A percentile compares a stretch with the other conserved stretches of the same genome.
phyloP scores from a whole-genome alignment of 2,797 vertebrate genomes.

The Lophius americanus region DNA sequence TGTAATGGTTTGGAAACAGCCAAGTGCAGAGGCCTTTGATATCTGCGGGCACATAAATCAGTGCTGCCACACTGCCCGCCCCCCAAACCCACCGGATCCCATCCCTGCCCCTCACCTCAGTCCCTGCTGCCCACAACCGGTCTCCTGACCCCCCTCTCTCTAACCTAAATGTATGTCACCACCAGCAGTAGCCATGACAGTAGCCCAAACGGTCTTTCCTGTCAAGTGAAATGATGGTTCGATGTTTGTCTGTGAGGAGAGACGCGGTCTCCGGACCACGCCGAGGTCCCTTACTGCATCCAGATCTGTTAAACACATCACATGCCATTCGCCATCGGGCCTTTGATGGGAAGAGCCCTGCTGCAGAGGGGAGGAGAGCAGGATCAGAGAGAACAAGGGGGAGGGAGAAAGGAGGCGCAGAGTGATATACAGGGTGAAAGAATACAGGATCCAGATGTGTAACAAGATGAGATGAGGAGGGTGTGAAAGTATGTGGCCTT shows the following conservation, averaged over 20 bases:
- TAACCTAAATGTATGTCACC: conserved; percentile 67
- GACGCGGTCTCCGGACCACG: conserved; percentile 7
- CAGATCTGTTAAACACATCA: conserved; percentile 52
- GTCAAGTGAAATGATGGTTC: conserved; percentile 26
- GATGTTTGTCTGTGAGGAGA: conserved; percentile 29
- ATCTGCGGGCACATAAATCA: conserved; percentile 76
- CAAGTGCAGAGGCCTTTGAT: conserved; percentile 80
- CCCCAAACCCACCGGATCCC: conserved; percentile 38
- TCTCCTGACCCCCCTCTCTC: conserved; percentile 36
- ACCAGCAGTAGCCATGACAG: conserved; percentile 30
- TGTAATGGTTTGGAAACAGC: conserved; percentile 82
- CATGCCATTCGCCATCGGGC: conserved; percentile 63
- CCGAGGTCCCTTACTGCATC: conserved; percentile 48
- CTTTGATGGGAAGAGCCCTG: conserved; percentile 73
- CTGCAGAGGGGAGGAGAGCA: conserved; percentile 62
- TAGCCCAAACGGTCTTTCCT: conserved; percentile 33
- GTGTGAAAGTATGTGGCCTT: conserved; percentile 73
- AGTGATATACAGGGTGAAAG: conserved; percentile 73
- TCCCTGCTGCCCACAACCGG: conserved; percentile 31
- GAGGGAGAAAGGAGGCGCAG: conserved; percentile 54
- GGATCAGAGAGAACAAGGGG: conserved; percentile 63
- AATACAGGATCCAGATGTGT: conserved; percentile 81
- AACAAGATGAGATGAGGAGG: conserved; percentile 72
- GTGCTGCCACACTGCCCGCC: conserved; percentile 61
- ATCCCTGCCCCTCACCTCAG: conserved; percentile 44